Percentiles rank a stretch among this genome's conserved stretches.
phyloP scores from a whole-genome alignment of 2,113 vertebrate genomes.

The Formicarius rufipectus region DNA sequence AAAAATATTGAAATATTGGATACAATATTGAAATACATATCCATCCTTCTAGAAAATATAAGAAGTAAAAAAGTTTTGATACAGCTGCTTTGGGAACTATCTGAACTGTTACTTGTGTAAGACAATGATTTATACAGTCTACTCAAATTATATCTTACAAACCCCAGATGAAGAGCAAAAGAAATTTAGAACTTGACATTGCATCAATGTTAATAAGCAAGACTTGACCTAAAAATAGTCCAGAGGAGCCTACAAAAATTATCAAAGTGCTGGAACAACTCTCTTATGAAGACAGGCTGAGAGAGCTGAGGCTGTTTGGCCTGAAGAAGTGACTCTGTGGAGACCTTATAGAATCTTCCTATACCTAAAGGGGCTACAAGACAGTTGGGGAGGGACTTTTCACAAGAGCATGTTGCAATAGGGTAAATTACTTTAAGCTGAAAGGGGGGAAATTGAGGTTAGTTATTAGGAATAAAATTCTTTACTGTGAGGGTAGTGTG shows the following conservation, averaged over 20 bases:
- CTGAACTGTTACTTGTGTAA: neutral
- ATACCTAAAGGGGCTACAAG: neutral
- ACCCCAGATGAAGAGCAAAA: neutral
- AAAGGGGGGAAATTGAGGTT: accelerated
- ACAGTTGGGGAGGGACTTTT: neutral
- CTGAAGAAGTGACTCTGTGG: neutral
- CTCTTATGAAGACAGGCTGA: neutral
- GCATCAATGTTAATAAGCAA: neutral
- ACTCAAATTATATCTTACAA: neutral
- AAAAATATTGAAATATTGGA: neutral
- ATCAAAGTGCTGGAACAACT: neutral
- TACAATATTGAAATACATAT: neutral
- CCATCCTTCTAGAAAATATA: neutral
- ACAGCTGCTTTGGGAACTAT: neutral
- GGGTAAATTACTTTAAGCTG: neutral
- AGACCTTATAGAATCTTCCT: neutral
- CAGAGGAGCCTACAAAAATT: neutral
- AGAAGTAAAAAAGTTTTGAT: neutral
- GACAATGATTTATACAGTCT: neutral
- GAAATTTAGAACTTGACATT: neutral
- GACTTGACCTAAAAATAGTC: neutral
- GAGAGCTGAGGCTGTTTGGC: neutral
- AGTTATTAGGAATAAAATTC: neutral
- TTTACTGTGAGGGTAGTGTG: neutral
- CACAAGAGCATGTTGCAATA: accelerated